These are phyloP conservation scores for Cynopterus sphinx DNA, from an alignment of 2,797 vertebrate genomes.

Conservation along the genomic window DNA sequence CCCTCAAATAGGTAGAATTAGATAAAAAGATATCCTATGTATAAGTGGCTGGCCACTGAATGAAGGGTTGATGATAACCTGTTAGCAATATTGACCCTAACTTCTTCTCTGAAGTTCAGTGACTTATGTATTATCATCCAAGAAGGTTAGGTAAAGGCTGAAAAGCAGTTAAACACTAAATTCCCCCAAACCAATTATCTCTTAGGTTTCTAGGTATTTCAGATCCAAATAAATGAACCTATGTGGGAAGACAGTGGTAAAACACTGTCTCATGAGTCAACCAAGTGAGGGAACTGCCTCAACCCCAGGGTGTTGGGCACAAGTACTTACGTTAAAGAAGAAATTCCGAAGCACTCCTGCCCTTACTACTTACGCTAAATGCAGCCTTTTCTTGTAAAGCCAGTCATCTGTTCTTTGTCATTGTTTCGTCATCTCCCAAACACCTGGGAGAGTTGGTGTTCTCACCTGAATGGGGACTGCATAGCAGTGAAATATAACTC, in stretches of 20 bases:
- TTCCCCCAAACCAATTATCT: not conserved
- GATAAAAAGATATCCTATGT: not conserved
- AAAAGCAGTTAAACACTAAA: not conserved
- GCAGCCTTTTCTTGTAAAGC: not conserved
- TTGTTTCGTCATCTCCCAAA: not conserved
- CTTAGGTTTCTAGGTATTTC: not conserved
- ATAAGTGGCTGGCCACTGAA: not conserved
- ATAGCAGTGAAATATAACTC: accelerated
- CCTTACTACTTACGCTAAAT: not conserved
- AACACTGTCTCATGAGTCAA: not conserved
- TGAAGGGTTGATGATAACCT: not conserved
- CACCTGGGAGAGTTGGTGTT: accelerated
- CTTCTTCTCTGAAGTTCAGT: not conserved
- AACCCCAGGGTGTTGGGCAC: not conserved
- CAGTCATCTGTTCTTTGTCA: not conserved
- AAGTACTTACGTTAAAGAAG: not conserved
- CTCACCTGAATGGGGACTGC: not conserved
- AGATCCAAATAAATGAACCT: not conserved
- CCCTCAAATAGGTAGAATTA: not conserved
- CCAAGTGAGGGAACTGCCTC: not conserved
- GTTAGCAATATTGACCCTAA: not conserved
- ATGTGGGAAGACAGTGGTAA: not conserved
- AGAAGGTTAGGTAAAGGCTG: not conserved
- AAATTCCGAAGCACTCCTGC: not conserved
- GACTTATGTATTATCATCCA: not conserved